Evolutionary conservation across 1,140 invertebrate genomes (phyloP), one percentile per base, ranked within the genome.

Genomic region (Eupristina koningsbergeri): DNA sequence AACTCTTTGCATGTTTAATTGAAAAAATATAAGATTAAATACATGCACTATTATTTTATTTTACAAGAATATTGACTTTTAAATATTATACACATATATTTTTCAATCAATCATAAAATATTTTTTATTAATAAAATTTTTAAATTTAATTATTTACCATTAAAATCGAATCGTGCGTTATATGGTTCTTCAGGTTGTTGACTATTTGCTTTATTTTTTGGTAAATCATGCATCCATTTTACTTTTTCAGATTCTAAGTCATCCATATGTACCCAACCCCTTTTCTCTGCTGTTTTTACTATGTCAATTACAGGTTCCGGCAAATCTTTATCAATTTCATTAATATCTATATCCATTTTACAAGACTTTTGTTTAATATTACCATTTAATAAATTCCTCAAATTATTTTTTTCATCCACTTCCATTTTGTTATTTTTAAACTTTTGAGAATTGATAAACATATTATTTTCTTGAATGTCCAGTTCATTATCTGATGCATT

Each of bases 251-350:
- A 93, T 90, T 98, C 97, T 64, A 97, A 88, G 47, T 93, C 93
- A 90, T 97, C 94, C 94, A 98, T 98, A 88, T 98, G 94, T 0
- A 97, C 86, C 96, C 96, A 98, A 41, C 95, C 94, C 81, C 95
- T 94, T 3, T 94, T 88, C 82, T 94, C 92, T 76, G 94, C 94
- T 89, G 93, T 93, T 67, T 93, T 93, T 19, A 96, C 87, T 50
- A 96, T 90, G 85, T 96, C 94, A 83, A 93, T 90, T 3, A 94
- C 92, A 87, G 92, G 92, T 81, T 94, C 86, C 53, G 91, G 89
- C 80, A 91, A 86, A 81, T 86, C 85, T 74, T 88, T 61, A 34
- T 22, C 47, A 34, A 53, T 13, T 80, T 78, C 53, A 80, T 85
- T 67, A 45, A 29, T 41, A 73, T n/a, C 77, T 26, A 34, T 77